Conservation (phyloP, 2,888 invertebrate genomes). For the Drosophila pseudotalamancana region DNA sequence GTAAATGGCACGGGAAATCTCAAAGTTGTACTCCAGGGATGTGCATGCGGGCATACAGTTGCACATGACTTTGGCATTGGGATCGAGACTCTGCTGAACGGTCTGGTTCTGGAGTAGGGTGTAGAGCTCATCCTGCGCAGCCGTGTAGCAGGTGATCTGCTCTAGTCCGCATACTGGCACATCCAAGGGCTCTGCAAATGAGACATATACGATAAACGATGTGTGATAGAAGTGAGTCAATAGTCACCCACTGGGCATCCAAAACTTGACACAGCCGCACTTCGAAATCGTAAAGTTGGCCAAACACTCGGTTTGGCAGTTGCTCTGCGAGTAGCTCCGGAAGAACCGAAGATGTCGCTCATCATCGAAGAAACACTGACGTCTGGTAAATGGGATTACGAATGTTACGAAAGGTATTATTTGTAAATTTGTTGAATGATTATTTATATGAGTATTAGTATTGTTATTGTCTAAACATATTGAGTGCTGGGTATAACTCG, state of each 20-base stretch:
- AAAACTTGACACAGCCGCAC: slow-evolving; percentile 89
- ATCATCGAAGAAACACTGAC: slow-evolving; percentile 88
- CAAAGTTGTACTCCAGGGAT: slow-evolving; percentile 82
- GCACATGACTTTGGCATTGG: slow-evolving; percentile 69
- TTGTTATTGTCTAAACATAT: no score
- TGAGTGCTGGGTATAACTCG: no score
- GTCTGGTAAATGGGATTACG: slow-evolving; percentile 73
- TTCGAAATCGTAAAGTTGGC: slow-evolving; percentile 87
- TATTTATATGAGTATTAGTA: no score
- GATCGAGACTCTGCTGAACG: slow-evolving; percentile 60
- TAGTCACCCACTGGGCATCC: slow-evolving; percentile 86
- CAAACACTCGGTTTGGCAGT: slow-evolving; percentile 90
- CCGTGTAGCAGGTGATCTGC: slow-evolving; percentile 80
- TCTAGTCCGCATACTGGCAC: slow-evolving; percentile 82
- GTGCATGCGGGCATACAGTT: slow-evolving; percentile 83
- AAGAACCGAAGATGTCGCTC: slow-evolving; percentile 88
- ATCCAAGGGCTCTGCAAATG: slow-evolving; percentile 71
- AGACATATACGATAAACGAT: neutral
- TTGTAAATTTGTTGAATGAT: neutral
- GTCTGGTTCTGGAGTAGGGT: slow-evolving; percentile 77
- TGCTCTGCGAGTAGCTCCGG: slow-evolving; percentile 89
- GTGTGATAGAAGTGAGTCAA: neutral
- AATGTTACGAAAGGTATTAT: neutral
- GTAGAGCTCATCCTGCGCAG: slow-evolving; percentile 78
- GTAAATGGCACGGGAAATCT: slow-evolving; percentile 80